phyloP scores from a whole-genome alignment of 2,888 invertebrate genomes.

The Ophion costatus region DNA sequence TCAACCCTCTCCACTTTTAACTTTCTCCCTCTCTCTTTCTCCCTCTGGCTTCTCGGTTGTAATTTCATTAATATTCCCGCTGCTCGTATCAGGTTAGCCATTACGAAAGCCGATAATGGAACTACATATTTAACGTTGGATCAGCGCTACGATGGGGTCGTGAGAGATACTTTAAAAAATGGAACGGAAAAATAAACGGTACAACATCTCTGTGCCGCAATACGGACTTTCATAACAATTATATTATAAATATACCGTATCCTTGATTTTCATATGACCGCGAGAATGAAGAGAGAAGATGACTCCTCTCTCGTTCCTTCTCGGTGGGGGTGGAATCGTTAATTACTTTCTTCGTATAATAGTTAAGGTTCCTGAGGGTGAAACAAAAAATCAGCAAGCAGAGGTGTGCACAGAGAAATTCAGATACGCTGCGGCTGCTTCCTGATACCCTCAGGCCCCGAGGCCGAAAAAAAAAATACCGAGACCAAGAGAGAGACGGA shows the following conservation, averaged over 20 bases:
- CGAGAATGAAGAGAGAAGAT: not conserved
- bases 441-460: slow-evolving; percentile 52
- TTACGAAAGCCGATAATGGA: slow-evolving; percentile 40
- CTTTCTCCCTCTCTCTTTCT: not conserved
- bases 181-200: not conserved
- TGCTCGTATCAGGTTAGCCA: slow-evolving; percentile 29
- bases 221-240: not conserved
- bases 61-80: slow-evolving; percentile 40
- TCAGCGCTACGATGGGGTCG: slow-evolving; percentile 4
- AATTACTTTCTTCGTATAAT: slow-evolving; percentile 39
- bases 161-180: not conserved
- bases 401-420: slow-evolving; percentile 54
- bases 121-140: slow-evolving; percentile 31
- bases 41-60: not conserved
- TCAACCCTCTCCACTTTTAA: not conserved
- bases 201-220: not conserved
- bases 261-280: slow-evolving; percentile 2
- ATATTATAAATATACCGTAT: not conserved
- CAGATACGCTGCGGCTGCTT: slow-evolving; percentile 51
- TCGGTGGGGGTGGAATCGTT: slow-evolving; percentile 28
- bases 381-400: slow-evolving; percentile 30
- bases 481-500: not conserved
- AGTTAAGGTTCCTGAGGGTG: slow-evolving; percentile 6
- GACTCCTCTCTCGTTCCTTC: not conserved
- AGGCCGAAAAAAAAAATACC: slow-evolving; percentile 1